Evolutionary conservation across 1,140 invertebrate genomes (phyloP), one percentile per base, ranked within the genome.

Genomic region (Danaus melanippus): DNA sequence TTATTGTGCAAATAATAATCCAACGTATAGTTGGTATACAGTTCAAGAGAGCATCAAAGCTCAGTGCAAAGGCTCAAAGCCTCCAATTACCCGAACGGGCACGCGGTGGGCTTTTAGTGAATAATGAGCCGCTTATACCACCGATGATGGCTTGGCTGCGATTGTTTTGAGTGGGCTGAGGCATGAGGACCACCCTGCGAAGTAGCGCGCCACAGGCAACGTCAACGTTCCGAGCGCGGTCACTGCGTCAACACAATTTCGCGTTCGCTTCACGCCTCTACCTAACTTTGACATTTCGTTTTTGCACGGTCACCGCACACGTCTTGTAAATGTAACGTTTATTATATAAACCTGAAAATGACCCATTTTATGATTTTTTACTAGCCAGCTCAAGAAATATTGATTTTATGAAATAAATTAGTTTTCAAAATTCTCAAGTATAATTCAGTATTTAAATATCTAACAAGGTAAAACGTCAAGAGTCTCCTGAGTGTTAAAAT

Each of bases 71-170:
- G 74, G 74, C 79, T 81, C 76, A 82, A 83, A 83, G 76, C 79
- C 71, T 79, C 72, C 79, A 84, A 86, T 86, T 86, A 86, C 69
- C 78, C 69, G 62, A 72, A 69, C 74, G 70, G 67, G 79, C 79
- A 80, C 72, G 79, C 82, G 72, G 79, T 84, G 79, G 76, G 79
- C 83, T 84, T 84, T 86, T 83, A 83, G 79, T 84, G 79, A 81
- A 84, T 86, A 84, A 86, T 86, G 79, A 82, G 79, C 74, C 76
- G 79, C 74, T 80, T 81, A 84, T 80, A 71, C 77, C 65, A 57
- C 57, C 51, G 69, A 75, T 78, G 79, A 79, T 66, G 72, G 73
- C 68, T 77, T 73, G 76, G 71, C 72, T 79, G 68, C 71, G 73
- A 81, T 75, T 71, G 74, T 76, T 76, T 74, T 67, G 69, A 80